phyloP scores from a whole-genome alignment of 2,888 invertebrate genomes.

The Idaea dimidiata region DNA sequence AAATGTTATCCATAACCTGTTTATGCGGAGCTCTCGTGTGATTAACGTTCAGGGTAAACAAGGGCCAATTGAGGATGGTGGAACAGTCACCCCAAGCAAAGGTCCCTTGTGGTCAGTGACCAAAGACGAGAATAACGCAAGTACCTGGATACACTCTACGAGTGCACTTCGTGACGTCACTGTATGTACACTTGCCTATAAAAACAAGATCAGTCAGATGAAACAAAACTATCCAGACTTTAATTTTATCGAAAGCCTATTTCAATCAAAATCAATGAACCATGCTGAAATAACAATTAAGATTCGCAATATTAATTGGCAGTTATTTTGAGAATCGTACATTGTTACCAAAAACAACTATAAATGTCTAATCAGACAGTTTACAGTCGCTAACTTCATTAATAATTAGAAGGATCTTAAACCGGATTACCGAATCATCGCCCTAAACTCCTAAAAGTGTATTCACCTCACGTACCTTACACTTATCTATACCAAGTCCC shows the following conservation, averaged over 20 bases:
- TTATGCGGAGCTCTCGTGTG: constrained; percentile 19
- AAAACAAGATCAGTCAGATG: constrained; percentile 29
- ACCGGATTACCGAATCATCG: constrained; percentile 21
- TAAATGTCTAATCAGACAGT: neutral
- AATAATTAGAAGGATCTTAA: constrained; percentile 21
- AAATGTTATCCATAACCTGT: constrained; percentile 26
- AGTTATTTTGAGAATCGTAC: neutral
- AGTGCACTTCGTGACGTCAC: constrained; percentile 63
- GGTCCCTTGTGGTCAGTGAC: constrained; percentile 77
- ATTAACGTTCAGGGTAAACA: constrained; percentile 26
- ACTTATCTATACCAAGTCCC: constrained; percentile 26
- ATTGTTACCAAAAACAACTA: neutral
- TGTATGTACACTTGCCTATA: constrained; percentile 36
- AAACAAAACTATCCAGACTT: neutral
- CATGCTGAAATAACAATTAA: neutral
- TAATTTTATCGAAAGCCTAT: neutral
- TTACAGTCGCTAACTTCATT: neutral
- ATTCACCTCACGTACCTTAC: constrained; percentile 24
- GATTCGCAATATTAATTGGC: neutral
- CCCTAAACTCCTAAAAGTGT: constrained; percentile 16
- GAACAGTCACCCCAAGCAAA: constrained; percentile 76
- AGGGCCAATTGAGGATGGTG: constrained; percentile 49
- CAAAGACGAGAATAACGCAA: constrained; percentile 72
- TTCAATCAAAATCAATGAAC: neutral
- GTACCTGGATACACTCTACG: constrained; percentile 60